Percentiles rank a stretch among this genome's conserved stretches.
Evolutionary conservation across 2,888 invertebrate genomes (phyloP).

Genomic region (Habrosyne pyritoides): DNA sequence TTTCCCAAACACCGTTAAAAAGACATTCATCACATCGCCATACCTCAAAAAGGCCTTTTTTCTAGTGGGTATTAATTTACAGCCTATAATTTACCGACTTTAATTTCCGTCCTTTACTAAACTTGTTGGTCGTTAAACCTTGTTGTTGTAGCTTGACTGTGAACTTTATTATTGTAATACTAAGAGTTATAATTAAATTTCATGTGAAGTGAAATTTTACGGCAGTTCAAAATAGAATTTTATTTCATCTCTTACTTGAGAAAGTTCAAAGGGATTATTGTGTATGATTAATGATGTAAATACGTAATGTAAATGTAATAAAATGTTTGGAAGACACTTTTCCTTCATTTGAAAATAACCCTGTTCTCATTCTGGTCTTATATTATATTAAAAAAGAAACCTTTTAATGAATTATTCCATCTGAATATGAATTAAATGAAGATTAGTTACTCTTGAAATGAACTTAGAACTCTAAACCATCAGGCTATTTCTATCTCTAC

Average conservation of each 20-base stretch:
- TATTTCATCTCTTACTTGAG: not conserved
- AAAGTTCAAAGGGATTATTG: not conserved
- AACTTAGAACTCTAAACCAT: too few relatives aligned
- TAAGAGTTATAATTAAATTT: not conserved
- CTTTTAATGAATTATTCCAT: too few relatives aligned
- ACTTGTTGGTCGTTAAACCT: slow-evolving; percentile 5
- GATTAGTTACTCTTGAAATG: too few relatives aligned
- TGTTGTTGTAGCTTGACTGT: slow-evolving; percentile 2
- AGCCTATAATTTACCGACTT: slow-evolving; percentile 41
- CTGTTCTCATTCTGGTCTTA: too few relatives aligned
- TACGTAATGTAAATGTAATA: not conserved
- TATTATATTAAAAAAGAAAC: too few relatives aligned
- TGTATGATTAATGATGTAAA: not conserved
- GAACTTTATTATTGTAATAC: not conserved
- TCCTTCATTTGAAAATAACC: too few relatives aligned
- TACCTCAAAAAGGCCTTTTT: slow-evolving; percentile 18
- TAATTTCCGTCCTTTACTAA: slow-evolving; percentile 33
- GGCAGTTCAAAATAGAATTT: not conserved
- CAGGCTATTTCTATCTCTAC: too few relatives aligned
- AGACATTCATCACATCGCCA: not conserved
- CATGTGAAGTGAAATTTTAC: too few relatives aligned
- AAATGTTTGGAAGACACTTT: not conserved
- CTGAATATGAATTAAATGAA: too few relatives aligned
- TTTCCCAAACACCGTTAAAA: not conserved
- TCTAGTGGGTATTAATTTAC: slow-evolving; percentile 31